Evolutionary conservation across 2,797 vertebrate species (phyloP).

Genomic region (Micropoecilia bifurca): DNA sequence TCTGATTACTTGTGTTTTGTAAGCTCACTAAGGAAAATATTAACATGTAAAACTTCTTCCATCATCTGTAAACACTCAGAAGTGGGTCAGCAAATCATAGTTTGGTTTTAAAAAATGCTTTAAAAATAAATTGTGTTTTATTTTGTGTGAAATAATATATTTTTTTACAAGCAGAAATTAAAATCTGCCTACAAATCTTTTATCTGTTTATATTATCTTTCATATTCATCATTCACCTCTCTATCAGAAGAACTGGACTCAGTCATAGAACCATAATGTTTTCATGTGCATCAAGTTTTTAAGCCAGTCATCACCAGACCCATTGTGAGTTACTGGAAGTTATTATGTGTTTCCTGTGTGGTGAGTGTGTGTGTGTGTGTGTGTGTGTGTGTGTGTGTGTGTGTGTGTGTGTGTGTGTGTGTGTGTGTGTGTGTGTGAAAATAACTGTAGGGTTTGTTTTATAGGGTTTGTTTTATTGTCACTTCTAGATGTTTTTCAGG

Average conservation of each 20-base stretch:
- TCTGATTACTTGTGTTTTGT: not conserved
- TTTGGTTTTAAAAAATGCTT: not conserved
- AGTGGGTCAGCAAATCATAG: not conserved
- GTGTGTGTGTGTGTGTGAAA: not conserved
- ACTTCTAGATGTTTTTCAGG: not conserved
- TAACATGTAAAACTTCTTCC: not conserved
- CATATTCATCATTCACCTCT: not conserved
- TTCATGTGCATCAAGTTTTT: not conserved
- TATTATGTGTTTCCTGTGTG: too few species aligned
- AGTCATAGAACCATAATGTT: not conserved
- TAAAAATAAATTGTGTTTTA: not conserved
- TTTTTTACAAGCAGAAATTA: not conserved
- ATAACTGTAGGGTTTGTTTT: not conserved
- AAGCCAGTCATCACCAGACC: not conserved
- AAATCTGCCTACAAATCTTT: not conserved
- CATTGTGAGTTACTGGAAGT: not conserved
- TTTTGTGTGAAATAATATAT: accelerated
- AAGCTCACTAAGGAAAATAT: not conserved
- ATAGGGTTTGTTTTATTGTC: not conserved
- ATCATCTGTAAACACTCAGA: not conserved
- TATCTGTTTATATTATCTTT: not conserved
- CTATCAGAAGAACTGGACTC: not conserved
- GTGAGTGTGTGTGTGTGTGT: too few species aligned
- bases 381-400: too few species aligned
- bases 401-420: too few species aligned